Evolutionary conservation across 2,797 vertebrate species (phyloP).

Genomic region (Girardinus metallicus): DNA sequence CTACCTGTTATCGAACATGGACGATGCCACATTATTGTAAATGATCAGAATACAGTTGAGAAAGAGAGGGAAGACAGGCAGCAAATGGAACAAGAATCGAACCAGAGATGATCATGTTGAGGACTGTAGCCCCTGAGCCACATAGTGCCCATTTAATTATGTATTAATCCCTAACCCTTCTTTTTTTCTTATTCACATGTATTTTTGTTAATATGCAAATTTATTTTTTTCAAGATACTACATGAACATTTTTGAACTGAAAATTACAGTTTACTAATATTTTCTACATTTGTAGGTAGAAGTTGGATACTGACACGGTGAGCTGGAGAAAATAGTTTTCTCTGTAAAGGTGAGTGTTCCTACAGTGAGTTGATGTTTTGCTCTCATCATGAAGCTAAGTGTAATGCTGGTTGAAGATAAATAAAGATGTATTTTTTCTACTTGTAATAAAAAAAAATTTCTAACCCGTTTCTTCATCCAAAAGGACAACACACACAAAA

Average conservation of each 20-base stretch:
- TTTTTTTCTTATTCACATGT: neutral
- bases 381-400: neutral
- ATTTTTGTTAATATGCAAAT: neutral
- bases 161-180: neutral
- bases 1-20: neutral
- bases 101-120: neutral
- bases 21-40: neutral
- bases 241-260: neutral
- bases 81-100: neutral
- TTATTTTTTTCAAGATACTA: neutral
- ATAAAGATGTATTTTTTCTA: neutral
- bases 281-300: neutral
- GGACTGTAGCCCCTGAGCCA: neutral
- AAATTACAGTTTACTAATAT: neutral
- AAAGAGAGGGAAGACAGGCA: too few relatives aligned
- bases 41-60: neutral
- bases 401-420: neutral
- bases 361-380: neutral
- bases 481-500: neutral
- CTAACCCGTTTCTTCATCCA: too few relatives aligned
- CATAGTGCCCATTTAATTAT: neutral
- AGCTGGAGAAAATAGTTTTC: neutral
- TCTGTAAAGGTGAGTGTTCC: neutral
- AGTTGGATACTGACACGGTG: neutral
- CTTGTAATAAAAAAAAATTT: too few relatives aligned